Percentiles rank a stretch among this genome's conserved stretches.
These are phyloP conservation scores for Melinaea marsaeus DNA, from an alignment of 2,888 invertebrate species.

Conservation along the genomic window DNA sequence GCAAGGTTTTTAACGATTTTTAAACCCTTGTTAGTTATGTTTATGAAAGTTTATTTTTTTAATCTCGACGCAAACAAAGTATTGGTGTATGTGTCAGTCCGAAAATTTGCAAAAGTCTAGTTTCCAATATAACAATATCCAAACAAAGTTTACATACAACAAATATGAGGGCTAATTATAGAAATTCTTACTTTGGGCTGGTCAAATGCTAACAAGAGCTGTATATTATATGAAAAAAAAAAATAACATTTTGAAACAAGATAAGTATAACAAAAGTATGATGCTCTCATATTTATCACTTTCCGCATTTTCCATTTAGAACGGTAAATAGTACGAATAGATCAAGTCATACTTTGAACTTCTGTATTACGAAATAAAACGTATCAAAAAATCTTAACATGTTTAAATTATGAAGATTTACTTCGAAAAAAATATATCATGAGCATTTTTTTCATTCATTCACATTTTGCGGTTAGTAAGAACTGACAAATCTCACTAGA, in stretches of 20 bases:
- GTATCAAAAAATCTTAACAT: no score
- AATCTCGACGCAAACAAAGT: neutral
- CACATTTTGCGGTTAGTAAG: no score
- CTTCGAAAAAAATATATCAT: no score
- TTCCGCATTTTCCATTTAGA: constrained; percentile 68
- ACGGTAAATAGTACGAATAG: constrained; percentile 45
- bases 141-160: constrained; percentile 24
- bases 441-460: no score
- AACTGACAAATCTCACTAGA: no score
- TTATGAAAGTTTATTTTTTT: neutral
- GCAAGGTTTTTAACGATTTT: neutral
- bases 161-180: constrained; percentile 27
- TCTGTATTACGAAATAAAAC: neutral
- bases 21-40: neutral
- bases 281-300: constrained; percentile 69
- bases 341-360: constrained; percentile 9
- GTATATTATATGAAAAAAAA: constrained; percentile 66
- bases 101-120: constrained; percentile 17
- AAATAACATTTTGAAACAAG: constrained; percentile 74
- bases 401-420: no score
- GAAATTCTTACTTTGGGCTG: constrained; percentile 30
- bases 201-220: constrained; percentile 31
- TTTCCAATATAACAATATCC: constrained; percentile 23
- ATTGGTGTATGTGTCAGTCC: constrained; percentile 7
- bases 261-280: constrained; percentile 74